These are phyloP conservation scores for Microplitis mediator DNA, from an alignment of 1,140 invertebrate species.

Conservation along the genomic window DNA sequence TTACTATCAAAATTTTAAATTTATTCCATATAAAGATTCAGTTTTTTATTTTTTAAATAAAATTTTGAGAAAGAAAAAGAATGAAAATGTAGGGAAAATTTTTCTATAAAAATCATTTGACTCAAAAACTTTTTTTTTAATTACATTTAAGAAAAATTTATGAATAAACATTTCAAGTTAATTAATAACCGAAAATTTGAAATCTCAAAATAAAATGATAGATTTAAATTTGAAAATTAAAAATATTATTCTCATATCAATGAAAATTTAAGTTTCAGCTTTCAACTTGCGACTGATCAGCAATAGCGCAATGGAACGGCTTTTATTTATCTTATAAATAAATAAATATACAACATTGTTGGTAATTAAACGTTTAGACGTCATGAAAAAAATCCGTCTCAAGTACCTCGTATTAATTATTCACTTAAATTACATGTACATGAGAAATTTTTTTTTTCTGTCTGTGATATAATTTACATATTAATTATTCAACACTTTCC, in stretches of 20 bases:
- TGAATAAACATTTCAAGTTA: no score
- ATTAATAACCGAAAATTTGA: not conserved
- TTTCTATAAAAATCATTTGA: no score
- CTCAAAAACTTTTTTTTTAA: no score
- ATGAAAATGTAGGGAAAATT: no score
- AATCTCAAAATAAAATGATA: not conserved
- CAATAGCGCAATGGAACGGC: not conserved
- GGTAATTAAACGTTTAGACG: not conserved
- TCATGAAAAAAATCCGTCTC: not conserved
- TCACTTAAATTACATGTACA: no score
- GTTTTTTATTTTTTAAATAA: no score
- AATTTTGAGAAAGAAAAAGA: no score
- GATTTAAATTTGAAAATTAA: not conserved
- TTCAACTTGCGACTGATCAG: slow-evolving; percentile 6
- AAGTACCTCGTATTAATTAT: not conserved
- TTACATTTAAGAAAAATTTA: no score
- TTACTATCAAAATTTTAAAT: not conserved
- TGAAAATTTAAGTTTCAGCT: slow-evolving; percentile 37
- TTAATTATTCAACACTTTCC: no score
- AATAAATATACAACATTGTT: slow-evolving; percentile 3
- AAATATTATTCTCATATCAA: slow-evolving; percentile 28
- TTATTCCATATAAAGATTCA: not conserved
- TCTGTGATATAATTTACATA: not conserved
- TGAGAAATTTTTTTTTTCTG: no score
- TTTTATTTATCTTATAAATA: not conserved